These are phyloP conservation scores for Chymomyza costata DNA, from an alignment of 1,140 invertebrate species.

Conservation along the genomic window DNA sequence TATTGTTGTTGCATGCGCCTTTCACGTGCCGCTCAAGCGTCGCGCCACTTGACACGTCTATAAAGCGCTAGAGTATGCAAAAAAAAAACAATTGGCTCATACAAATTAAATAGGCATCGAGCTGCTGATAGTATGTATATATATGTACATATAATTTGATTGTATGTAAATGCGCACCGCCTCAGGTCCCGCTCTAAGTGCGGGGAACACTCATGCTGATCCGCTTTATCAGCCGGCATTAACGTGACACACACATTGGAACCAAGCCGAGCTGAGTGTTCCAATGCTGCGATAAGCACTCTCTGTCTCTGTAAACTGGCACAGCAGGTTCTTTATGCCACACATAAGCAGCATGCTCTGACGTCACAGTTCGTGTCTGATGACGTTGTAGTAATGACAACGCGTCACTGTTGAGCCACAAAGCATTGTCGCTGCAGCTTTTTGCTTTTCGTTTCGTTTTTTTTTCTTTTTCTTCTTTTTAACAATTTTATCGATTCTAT, in stretches of 20 bases:
- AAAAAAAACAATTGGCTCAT: conserved; percentile 7
- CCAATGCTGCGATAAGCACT: too few species aligned
- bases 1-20: conserved; percentile 17
- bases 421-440: too few species aligned
- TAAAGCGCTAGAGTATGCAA: conserved; percentile 7
- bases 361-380: conserved; percentile 17
- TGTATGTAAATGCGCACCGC: too few species aligned
- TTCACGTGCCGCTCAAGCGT: conserved; percentile 18
- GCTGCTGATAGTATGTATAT: too few species aligned
- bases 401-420: too few species aligned
- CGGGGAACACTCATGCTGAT: too few species aligned
- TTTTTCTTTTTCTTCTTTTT: too few species aligned
- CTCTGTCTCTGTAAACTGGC: conserved; percentile 8
- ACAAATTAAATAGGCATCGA: conserved; percentile 10
- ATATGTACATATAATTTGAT: too few species aligned
- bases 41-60: conserved; percentile 18
- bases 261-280: too few species aligned
- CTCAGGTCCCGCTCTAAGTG: too few species aligned
- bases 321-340: conserved; percentile 20
- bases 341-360: conserved; percentile 7
- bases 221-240: conserved; percentile 21
- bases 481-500: too few species aligned
- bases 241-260: conserved; percentile 43
- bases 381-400: conserved; percentile 12
- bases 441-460: too few species aligned